Base-by-base conservation (phyloP, 2,113 vertebrate genomes). In the Coreoperca whiteheadi region DNA sequence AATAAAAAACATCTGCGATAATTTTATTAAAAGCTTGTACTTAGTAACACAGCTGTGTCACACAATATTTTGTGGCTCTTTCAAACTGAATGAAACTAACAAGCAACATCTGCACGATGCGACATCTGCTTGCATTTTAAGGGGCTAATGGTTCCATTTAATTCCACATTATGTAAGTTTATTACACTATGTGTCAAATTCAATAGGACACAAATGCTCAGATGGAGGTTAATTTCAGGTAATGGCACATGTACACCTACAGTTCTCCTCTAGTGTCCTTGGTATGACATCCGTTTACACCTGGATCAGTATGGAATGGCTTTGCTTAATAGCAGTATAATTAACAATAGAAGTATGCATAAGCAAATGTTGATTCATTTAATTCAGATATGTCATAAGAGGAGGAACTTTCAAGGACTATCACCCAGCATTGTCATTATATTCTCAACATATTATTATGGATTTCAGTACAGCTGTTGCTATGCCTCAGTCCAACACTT, bases 81-180 rank as follows among this genome's bases (percentile, higher is more conserved):
- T 89, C 82, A 83, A 59, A 83, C 59, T 37, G 74, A 87, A 68
- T 86, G 59, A 85, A 82, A 70, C 79, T 83, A 88, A 87, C 89
- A 91, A 87, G 89, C 78, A 90, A 86, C 91, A 89, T 92, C 87
- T 93, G 89, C 80, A 71, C 8, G 16, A 77, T 81, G 65, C 78
- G 51, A 69, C 74, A 78, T 81, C 60, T 81, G 83, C 77, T 79
- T 46, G 25, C 69, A 57, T 37, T 77, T 72, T 84, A 86, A 90
- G 78, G 85, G 50, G 59, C 69, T 78, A 65, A 84, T 75, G 25
- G 72, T 46, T 88, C 79, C 59, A 79, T 88, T 87, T 37, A 2
- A 25, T 73, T 73, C 64, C 48, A 54, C 34, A 46, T 91, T 80
- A 70, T 65, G 81, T 85, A 72, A 74, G 53, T 61, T 70, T 64